Evolutionary conservation across 2,113 vertebrate genomes (phyloP), one percentile per base, ranked within the genome.

Genomic region (Pavo muticus): DNA sequence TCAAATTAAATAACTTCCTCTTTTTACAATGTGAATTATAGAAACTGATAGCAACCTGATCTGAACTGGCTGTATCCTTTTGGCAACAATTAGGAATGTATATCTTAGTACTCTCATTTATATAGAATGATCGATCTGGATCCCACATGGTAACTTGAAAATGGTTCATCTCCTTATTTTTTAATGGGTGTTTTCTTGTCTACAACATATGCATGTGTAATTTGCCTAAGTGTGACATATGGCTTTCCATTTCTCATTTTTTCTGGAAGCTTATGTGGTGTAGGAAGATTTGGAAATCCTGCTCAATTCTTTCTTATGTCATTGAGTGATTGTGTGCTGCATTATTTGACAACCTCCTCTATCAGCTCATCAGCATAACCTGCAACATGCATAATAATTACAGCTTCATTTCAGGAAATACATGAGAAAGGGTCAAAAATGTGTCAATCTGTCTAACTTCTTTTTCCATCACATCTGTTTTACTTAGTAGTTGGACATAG

Each of bases 311-410:
- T 93, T 90, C 69, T 93, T 94, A 37, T 96, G 92, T 77, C 87
- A 91, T 37, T 96, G 93, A 95, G 75, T 91, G 95, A 97, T 95
- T 93, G 90, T 84, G 45, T 88, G 82, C 44, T 75, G 40, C 25
- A 67, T 91, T 91, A 91, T 92, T 94, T 97, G 96, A 96, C 96
- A 96, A 81, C 89, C 75, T 94, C 87, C 64, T 95, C 79, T 88
- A 91, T 94, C 94, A 97, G 91, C 44, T 96, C 65, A 95, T 97
- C 92, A 96, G n/a, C 52, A 84, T 90, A 93, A 94, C 64, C 82
- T 90, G 69, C 91, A 96, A 96, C 90, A 84, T 88, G 95, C 92
- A 97, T 94, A 93, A 91, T 92, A 94, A 96, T 96, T 95, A 85
- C 64, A 77, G 50, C 32, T 94, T 84, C 82, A 68, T 94, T 93